A percentile compares a stretch with the other conserved stretches of the same genome.
These are phyloP conservation scores for Xenops minutus DNA, from an alignment of 2,797 vertebrate genomes.

Conservation along the genomic window DNA sequence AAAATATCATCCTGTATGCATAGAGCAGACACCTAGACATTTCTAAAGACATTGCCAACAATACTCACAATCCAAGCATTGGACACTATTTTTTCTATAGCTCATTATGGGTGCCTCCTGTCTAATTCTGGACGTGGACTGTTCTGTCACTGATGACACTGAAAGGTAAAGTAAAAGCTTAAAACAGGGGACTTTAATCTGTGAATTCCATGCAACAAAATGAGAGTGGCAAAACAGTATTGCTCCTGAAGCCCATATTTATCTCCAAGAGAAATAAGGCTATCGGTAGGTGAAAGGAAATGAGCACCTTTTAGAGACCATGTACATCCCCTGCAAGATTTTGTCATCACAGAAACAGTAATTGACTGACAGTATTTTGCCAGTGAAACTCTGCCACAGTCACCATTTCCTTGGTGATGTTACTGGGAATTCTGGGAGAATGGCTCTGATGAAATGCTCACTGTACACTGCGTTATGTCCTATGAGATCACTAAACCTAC, in stretches of 20 bases:
- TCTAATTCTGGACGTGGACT: not conserved
- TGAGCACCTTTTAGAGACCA: not conserved
- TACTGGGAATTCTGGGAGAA: not conserved
- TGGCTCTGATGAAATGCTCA: not conserved
- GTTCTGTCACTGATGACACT: not conserved
- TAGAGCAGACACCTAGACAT: not conserved
- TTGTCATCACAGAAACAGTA: not conserved
- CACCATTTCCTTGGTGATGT: not conserved
- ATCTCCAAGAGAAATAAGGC: not conserved
- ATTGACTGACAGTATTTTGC: not conserved
- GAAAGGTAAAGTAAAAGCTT: not conserved
- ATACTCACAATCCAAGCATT: not conserved
- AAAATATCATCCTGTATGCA: not conserved
- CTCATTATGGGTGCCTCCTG: not conserved
- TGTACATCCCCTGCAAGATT: not conserved
- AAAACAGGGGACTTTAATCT: not conserved
- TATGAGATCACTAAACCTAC: not conserved
- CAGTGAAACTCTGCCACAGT: not conserved
- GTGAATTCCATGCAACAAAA: not conserved
- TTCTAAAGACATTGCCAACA: not conserved
- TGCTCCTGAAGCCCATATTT: not conserved
- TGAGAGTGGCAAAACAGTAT: not conserved
- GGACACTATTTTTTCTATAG: not conserved
- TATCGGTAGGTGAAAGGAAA: not conserved
- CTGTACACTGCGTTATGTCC: not conserved